These are phyloP conservation scores for Ochropleura leucogaster DNA, from an alignment of 2,888 invertebrate species.

Conservation along the genomic window DNA sequence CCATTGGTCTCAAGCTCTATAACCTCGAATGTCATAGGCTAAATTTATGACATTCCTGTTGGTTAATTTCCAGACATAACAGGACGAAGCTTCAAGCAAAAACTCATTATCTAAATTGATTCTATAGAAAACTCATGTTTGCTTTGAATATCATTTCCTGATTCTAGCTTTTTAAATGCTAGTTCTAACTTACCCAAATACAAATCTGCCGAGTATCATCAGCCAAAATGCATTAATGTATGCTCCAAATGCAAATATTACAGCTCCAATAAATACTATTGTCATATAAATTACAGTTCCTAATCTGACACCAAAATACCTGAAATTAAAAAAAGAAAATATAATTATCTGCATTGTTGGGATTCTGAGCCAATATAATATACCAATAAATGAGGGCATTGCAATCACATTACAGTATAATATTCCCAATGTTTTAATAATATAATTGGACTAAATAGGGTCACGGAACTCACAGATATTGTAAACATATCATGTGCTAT, in stretches of 20 bases:
- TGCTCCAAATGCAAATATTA: conserved; percentile 96
- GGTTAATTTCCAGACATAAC: no score
- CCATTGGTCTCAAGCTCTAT: no score
- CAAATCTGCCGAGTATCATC: conserved; percentile 97
- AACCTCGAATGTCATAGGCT: no score
- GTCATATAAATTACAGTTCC: conserved; percentile 98
- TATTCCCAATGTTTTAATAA: conserved; percentile 37
- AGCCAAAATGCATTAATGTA: conserved; percentile 95
- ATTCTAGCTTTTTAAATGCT: neutral
- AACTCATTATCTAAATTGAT: neutral
- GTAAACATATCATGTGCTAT: conserved; percentile 63
- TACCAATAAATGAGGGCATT: neutral
- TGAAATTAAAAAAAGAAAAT: conserved; percentile 79
- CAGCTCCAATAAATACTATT: conserved; percentile 96
- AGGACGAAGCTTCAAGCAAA: no score
- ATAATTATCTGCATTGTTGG: neutral
- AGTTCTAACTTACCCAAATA: conserved; percentile 94
- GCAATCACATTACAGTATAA: neutral
- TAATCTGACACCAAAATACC: conserved; percentile 97
- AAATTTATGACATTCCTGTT: no score
- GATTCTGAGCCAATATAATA: neutral
- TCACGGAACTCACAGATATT: conserved; percentile 67
- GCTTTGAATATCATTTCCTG: neutral
- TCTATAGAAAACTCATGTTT: neutral
- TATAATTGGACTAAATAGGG: conserved; percentile 56